phyloP scores from a whole-genome alignment of 2,888 invertebrate genomes.

The Abrostola tripartita region DNA sequence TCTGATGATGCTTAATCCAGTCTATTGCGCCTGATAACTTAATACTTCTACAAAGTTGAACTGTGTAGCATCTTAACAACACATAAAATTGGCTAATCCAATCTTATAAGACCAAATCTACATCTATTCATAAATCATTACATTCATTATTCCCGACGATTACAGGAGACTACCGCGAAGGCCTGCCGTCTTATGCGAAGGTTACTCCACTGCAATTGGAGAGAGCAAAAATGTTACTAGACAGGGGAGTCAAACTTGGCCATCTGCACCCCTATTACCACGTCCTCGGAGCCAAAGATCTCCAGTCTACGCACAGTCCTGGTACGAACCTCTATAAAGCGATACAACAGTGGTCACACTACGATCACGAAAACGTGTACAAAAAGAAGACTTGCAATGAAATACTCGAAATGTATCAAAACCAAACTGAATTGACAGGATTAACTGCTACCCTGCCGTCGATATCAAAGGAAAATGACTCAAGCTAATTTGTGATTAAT shows the following conservation, averaged over 20 bases:
- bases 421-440: slow-evolving; percentile 2
- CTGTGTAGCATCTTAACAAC: too few species aligned
- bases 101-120: too few species aligned
- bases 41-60: too few species aligned
- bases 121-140: too few species aligned
- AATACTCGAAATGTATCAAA: slow-evolving; percentile 52
- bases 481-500: not conserved
- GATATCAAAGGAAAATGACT: not conserved
- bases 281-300: slow-evolving; percentile 73
- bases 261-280: slow-evolving; percentile 68
- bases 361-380: slow-evolving; percentile 64
- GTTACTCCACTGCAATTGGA: slow-evolving; percentile 69
- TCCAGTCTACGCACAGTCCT: slow-evolving; percentile 68
- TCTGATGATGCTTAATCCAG: too few species aligned
- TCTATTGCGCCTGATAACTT: too few species aligned
- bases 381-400: slow-evolving; percentile 63
- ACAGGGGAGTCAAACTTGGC: slow-evolving; percentile 68
- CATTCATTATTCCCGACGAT: slow-evolving; percentile 3
- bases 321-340: slow-evolving; percentile 73
- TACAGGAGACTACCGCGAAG: slow-evolving; percentile 79
- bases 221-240: slow-evolving; percentile 67
- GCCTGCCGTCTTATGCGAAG: slow-evolving; percentile 57
- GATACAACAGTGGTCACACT: slow-evolving; percentile 66
- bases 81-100: too few species aligned
- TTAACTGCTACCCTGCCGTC: not conserved